Evolutionary conservation across 1,140 invertebrate genomes (phyloP).

Genomic region (Triops cancriformis): DNA sequence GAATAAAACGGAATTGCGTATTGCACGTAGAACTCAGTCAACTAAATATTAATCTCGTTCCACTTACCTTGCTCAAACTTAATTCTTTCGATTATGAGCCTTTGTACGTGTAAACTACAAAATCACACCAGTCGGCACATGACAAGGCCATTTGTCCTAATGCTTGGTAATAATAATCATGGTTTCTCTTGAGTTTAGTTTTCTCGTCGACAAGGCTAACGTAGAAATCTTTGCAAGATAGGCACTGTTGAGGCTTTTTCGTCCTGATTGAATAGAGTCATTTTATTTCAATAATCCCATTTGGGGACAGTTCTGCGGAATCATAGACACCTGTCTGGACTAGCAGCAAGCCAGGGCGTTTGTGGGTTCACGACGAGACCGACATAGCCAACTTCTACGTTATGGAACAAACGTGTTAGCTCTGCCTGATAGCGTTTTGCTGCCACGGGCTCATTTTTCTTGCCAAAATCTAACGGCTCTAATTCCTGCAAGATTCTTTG

Average conservation of each 20-base stretch:
- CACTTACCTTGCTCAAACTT: neutral
- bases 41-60: neutral
- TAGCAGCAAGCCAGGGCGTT: constrained; percentile 7
- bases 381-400: neutral
- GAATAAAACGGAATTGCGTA: constrained; percentile 9
- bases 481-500: neutral
- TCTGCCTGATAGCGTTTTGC: constrained; percentile 16
- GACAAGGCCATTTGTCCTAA: constrained; percentile 18
- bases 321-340: constrained; percentile 16
- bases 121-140: constrained; percentile 16
- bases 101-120: constrained; percentile 17
- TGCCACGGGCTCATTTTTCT: constrained; percentile 10
- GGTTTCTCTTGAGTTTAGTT: neutral
- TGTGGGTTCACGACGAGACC: constrained; percentile 12
- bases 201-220: constrained; percentile 12
- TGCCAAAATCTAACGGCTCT: neutral
- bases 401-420: neutral
- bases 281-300: constrained; percentile 19
- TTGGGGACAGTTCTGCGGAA: neutral
- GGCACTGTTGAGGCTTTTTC: neutral
- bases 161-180: constrained; percentile 17
- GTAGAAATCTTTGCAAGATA: neutral
- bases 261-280: neutral
- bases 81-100: constrained; percentile 15
- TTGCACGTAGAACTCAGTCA: neutral